These are phyloP conservation scores for Vollenhovia emeryi DNA, from an alignment of 1,140 invertebrate genomes.

Conservation along the genomic window DNA sequence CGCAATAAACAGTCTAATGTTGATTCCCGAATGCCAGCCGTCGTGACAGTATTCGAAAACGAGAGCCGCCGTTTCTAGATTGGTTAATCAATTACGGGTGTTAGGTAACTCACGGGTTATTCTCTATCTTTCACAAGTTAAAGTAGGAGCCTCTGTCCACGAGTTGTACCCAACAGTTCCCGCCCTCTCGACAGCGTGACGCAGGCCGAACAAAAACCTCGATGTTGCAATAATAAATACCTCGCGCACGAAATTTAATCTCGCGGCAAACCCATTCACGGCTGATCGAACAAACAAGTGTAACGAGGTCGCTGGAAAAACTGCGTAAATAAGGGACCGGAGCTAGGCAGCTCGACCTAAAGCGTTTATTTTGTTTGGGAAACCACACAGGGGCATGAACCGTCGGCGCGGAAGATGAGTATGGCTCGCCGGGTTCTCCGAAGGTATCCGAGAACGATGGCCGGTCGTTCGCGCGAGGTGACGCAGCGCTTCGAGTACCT, in stretches of 20 bases:
- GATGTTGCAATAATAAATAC: constrained; percentile 1
- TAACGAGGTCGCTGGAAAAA: neutral
- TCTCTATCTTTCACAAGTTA: too few species aligned
- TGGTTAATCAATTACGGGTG: too few species aligned
- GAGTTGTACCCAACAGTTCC: too few species aligned
- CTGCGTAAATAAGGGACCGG: neutral
- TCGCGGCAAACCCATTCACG: neutral
- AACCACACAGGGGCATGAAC: neutral
- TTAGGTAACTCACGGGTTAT: too few species aligned
- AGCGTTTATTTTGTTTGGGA: constrained; percentile 8
- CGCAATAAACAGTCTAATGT: too few species aligned
- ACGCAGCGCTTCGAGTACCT: constrained; percentile 84
- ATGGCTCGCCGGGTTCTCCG: constrained; percentile 76
- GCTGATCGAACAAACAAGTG: constrained; percentile 1
- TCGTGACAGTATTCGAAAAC: too few species aligned
- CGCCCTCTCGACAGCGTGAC: neutral
- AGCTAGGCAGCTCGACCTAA: neutral
- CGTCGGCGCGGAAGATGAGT: neutral
- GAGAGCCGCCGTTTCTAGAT: too few species aligned
- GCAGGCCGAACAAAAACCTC: neutral
- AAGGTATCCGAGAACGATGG: constrained; percentile 46
- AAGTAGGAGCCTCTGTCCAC: too few species aligned
- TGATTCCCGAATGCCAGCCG: too few species aligned
- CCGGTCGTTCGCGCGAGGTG: constrained; percentile 17
- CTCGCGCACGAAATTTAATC: neutral